phyloP scores from a whole-genome alignment of 2,888 invertebrate genomes.

The Sipunculus nudus region DNA sequence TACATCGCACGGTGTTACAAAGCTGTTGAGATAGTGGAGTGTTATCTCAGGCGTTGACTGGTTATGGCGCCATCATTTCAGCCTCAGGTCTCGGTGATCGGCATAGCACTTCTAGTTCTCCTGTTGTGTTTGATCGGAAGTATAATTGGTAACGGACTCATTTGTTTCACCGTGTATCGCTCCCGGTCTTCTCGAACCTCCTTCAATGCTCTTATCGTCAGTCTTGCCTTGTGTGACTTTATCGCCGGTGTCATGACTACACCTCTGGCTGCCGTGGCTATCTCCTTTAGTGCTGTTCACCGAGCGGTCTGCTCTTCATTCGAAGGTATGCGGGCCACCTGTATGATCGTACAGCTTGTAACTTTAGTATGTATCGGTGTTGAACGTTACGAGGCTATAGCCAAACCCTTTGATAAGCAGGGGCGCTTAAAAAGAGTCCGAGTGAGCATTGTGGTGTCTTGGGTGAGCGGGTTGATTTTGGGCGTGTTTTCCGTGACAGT shows the following conservation, averaged over 20 bases:
- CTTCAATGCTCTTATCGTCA: constrained; percentile 6
- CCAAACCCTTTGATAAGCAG: constrained; percentile 44
- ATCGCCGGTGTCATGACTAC: neutral
- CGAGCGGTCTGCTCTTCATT: too few species aligned
- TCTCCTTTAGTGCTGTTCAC: too few species aligned
- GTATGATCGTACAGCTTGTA: constrained; percentile 44
- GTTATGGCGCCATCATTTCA: too few species aligned
- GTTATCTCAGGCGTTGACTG: too few species aligned
- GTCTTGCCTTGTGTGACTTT: neutral
- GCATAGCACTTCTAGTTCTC: too few species aligned
- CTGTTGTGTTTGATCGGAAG: neutral
- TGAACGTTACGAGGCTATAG: constrained; percentile 52
- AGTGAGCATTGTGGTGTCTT: constrained; percentile 13
- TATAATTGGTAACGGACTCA: neutral
- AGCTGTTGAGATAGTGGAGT: too few species aligned
- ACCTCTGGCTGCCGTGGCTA: too few species aligned
- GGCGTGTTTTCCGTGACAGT: constrained; percentile 2
- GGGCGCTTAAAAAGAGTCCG: constrained; percentile 5
- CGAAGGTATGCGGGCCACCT: too few species aligned
- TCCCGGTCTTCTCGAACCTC: neutral
- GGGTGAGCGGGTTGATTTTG: constrained; percentile 7
- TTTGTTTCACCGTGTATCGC: constrained; percentile 3
- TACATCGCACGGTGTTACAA: too few species aligned
- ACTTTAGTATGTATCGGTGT: constrained; percentile 46
- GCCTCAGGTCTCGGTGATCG: too few species aligned